Evolutionary conservation across 2,888 invertebrate genomes (phyloP).

Genomic region (Desoria tigrina): DNA sequence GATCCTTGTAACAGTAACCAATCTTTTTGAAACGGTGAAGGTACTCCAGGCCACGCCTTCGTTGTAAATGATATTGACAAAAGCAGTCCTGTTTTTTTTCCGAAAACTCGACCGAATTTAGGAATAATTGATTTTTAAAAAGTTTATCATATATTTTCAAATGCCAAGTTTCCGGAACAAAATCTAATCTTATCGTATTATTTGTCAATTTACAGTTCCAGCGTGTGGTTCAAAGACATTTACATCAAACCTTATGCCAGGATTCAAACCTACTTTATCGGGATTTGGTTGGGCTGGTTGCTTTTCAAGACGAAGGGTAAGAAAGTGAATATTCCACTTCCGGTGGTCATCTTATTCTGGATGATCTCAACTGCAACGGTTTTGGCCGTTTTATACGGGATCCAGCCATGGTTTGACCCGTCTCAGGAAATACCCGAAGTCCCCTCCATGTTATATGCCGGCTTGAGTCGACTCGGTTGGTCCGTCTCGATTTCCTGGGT

Average conservation of each 20-base stretch:
- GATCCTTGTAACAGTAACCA: too few species aligned
- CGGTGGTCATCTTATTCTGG: constrained; percentile 31
- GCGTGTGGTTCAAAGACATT: constrained; percentile 32
- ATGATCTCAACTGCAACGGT: constrained; percentile 36
- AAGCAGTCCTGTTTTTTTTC: too few species aligned
- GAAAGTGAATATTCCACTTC: constrained; percentile 20
- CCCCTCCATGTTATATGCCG: constrained; percentile 40
- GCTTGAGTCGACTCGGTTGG: constrained; percentile 48
- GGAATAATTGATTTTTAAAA: too few species aligned
- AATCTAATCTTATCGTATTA: too few species aligned
- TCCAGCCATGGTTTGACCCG: constrained; percentile 45
- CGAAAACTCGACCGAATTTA: too few species aligned
- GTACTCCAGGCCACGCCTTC: too few species aligned
- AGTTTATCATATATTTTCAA: too few species aligned
- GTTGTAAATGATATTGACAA: too few species aligned
- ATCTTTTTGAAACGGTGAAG: too few species aligned
- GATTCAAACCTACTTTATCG: constrained; percentile 52
- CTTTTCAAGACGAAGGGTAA: constrained; percentile 45
- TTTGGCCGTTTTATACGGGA: constrained; percentile 36
- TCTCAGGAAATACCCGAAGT: constrained; percentile 28
- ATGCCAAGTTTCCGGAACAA: too few species aligned
- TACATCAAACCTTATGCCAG: constrained; percentile 52
- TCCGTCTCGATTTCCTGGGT: constrained; percentile 52
- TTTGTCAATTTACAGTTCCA: too few species aligned
- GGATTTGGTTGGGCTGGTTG: constrained; percentile 52